Evolutionary conservation across 1,140 invertebrate species (phyloP), one percentile per base, ranked within the genome.

Genomic region (Heliconius congener): DNA sequence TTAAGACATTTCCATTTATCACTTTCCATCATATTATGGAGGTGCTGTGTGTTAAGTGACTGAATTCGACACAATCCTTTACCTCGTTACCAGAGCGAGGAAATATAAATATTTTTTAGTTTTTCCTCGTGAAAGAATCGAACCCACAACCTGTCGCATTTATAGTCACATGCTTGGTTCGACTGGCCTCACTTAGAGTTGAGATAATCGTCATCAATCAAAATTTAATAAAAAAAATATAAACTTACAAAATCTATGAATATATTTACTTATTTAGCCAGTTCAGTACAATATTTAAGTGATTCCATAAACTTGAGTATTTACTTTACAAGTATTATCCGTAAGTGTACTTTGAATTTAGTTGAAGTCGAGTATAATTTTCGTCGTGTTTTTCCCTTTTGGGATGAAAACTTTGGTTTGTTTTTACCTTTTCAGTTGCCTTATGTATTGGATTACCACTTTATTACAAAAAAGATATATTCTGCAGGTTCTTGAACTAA

Each of bases 401-500:
- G 55, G 77, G 76, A 73, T 79, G 74, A 76, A 82, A 76, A 79
- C 23, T 81, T 77, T 78, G 19, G 34, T 79, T 82, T 84, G 80
- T 79, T 84, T 76, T 79, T 81, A 84, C 79, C 73, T 86, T 83
- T 84, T 77, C 75, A 84, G 80, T 79, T 73, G 76, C 76, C 75
- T 84, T 83, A 81, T 84, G 78, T 81, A 81, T 83, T 78, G 82
- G 76, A 83, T 85, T 81, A 83, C 76, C 76, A 83, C 83, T 83
- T 84, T 84, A 84, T 83, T 85, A 78, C 75, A 82, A 50, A 77
- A 80, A 78, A 80, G 19, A 84, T 86, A 86, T 83, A 86, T 86
- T 84, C 79, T 80, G 74, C 75, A 81, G 82, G 83, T 79, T 85
- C 83, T 72, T 71, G 76, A 87, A 87, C 85, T 87, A 84, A 81